phyloP scores from a whole-genome alignment of 2,888 invertebrate species.

The Nymphalis polychloros region DNA sequence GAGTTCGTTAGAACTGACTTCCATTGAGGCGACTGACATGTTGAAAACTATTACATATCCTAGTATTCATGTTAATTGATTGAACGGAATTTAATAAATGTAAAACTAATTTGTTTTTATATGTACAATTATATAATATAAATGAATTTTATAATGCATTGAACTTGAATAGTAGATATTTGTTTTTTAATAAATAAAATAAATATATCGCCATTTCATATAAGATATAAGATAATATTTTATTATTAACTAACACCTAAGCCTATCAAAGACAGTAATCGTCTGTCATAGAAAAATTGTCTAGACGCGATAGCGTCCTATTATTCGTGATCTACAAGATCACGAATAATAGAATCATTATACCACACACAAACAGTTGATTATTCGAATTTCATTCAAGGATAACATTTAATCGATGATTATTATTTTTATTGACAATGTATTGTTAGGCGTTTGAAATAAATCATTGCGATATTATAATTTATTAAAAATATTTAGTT shows the following conservation, averaged over 20 bases:
- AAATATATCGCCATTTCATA: not conserved
- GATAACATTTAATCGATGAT: no score
- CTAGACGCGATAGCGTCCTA: not conserved
- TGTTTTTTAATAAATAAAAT: no score
- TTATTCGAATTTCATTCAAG: no score
- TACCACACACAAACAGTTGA: not conserved
- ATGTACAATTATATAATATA: not conserved
- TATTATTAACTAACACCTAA: constrained; percentile 14
- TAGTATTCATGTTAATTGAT: constrained; percentile 5
- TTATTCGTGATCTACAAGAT: no score
- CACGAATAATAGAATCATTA: not conserved
- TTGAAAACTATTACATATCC: constrained; percentile 29
- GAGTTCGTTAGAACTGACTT: constrained; percentile 25
- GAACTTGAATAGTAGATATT: no score
- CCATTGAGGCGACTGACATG: constrained; percentile 25
- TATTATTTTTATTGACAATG: no score
- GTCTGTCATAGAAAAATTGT: constrained; percentile 3
- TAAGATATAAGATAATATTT: not conserved
- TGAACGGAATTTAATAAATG: not conserved
- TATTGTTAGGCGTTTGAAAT: no score
- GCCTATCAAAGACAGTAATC: not conserved
- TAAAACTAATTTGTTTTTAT: not conserved
- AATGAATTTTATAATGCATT: no score
- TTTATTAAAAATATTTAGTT: no score
- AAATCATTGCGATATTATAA: no score